Conservation (phyloP, 2,888 invertebrate species). For the Epistrophe grossulariae region DNA sequence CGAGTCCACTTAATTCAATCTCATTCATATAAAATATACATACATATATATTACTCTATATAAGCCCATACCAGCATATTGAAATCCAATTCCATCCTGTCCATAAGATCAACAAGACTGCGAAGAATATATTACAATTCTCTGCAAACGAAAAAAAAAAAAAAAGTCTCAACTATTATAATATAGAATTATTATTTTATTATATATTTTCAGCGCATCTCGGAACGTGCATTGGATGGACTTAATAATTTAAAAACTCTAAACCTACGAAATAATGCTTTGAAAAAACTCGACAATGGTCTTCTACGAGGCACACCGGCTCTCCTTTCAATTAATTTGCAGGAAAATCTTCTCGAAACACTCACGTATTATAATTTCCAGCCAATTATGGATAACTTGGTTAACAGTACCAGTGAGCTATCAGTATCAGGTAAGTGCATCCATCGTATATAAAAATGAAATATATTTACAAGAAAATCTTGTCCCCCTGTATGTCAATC, state of each 20-base stretch:
- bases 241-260: conserved; percentile 89
- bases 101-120: background rate
- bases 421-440: conserved; percentile 89
- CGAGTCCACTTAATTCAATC: conserved; percentile 26
- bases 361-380: conserved; percentile 90
- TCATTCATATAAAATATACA: background rate
- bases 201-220: conserved; percentile 86
- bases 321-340: conserved; percentile 90
- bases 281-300: conserved; percentile 89
- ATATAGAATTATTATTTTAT: background rate
- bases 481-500: background rate
- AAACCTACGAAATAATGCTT: conserved; percentile 90
- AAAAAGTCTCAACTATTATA: background rate
- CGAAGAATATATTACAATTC: background rate
- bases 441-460: conserved; percentile 19
- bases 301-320: conserved; percentile 90
- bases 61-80: background rate
- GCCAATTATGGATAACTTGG: conserved; percentile 91
- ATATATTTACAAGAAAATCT: no score
- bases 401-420: conserved; percentile 90
- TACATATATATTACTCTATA: background rate
- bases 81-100: conserved; percentile 44
- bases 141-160: background rate
- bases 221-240: conserved; percentile 91
- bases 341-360: conserved; percentile 90